Evolutionary conservation across 2,797 vertebrate genomes (phyloP).

Genomic region (Chaenodraco wilsoni): DNA sequence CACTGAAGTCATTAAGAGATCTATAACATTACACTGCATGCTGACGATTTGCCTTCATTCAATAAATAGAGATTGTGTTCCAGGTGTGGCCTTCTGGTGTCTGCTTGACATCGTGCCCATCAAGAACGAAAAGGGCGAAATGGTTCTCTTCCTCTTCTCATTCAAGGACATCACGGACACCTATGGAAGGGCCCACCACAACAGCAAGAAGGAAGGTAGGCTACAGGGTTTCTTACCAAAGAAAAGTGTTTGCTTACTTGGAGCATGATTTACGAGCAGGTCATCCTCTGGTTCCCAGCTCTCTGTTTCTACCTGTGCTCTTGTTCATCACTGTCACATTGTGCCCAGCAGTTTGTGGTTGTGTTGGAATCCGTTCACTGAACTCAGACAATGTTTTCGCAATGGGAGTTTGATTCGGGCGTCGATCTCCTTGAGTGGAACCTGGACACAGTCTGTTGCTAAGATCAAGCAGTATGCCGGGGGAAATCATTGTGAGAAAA

Average conservation of each 20-base stretch:
- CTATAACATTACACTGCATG: neutral
- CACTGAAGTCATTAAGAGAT: conserved; percentile 16
- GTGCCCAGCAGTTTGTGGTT: conserved; percentile 48
- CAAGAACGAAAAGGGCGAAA: conserved; percentile 97
- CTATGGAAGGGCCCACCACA: conserved; percentile 78
- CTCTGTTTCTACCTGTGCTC: conserved; percentile 44
- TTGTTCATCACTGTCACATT: conserved; percentile 73
- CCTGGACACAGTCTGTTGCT: conserved; percentile 36
- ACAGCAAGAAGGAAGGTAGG: conserved; percentile 86
- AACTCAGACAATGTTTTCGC: conserved; percentile 57
- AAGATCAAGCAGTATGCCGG: conserved; percentile 28
- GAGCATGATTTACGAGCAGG: conserved; percentile 62
- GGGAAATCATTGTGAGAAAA: conserved; percentile 21
- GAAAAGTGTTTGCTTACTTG: conserved; percentile 40
- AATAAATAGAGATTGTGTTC: conserved; percentile 13
- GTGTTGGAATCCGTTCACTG: conserved; percentile 35
- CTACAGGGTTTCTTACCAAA: conserved; percentile 12
- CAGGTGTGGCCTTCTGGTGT: conserved; percentile 94
- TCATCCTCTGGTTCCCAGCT: conserved; percentile 36
- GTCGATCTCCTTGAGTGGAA: conserved; percentile 54
- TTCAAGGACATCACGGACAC: conserved; percentile 96
- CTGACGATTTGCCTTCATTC: conserved; percentile 8
- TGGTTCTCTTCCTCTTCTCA: conserved; percentile 97
- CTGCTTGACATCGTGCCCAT: conserved; percentile 96
- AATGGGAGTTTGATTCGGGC: conserved; percentile 45